Conservation (phyloP, 2,797 vertebrate species). For the Prunella strophiata region DNA sequence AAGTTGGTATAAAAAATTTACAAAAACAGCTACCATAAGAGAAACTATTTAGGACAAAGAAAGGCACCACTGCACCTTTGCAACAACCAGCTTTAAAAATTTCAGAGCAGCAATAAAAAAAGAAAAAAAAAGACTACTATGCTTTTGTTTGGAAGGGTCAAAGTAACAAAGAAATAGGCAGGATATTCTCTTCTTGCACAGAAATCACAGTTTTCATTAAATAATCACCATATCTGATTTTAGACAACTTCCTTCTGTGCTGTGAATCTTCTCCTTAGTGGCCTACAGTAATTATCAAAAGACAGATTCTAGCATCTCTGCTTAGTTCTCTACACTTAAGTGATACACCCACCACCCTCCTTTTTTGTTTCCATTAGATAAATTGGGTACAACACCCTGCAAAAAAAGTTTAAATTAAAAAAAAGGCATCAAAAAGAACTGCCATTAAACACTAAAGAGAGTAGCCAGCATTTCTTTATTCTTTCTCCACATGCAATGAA, state of each 20-base stretch:
- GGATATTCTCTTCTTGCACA: not conserved
- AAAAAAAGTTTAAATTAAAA: not conserved
- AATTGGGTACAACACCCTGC: not conserved
- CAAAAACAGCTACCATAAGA: not conserved
- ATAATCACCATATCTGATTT: not conserved
- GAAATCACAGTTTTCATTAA: not conserved
- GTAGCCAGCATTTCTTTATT: not conserved
- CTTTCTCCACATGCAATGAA: not conserved
- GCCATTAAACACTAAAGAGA: not conserved
- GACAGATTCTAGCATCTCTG: not conserved
- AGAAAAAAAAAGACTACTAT: not conserved
- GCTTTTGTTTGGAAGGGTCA: not conserved
- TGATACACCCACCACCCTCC: rapidly evolving
- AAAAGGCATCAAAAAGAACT: not conserved
- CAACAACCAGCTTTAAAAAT: not conserved
- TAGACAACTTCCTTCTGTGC: not conserved
- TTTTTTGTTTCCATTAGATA: not conserved
- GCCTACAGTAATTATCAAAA: not conserved
- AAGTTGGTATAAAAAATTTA: not conserved
- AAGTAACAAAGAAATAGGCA: not conserved
- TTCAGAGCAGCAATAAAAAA: not conserved
- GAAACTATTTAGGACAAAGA: not conserved
- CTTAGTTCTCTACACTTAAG: not conserved
- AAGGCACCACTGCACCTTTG: not conserved
- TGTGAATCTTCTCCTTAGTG: not conserved